These are phyloP conservation scores for Drosophila equinoxialis DNA, from an alignment of 1,140 invertebrate genomes.

Conservation along the genomic window DNA sequence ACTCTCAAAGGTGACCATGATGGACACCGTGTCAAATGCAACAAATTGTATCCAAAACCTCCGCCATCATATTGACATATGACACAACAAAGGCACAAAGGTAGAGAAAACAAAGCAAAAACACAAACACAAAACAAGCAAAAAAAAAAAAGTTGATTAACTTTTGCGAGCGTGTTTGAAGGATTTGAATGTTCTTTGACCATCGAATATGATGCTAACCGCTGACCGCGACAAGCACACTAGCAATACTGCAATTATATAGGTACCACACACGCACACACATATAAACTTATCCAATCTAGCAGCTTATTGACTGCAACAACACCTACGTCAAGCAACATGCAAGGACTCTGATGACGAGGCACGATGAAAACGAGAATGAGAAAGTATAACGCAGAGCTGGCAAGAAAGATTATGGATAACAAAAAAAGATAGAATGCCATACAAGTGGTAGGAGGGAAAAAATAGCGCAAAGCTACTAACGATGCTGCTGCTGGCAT, in stretches of 20 bases:
- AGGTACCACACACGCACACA: no score
- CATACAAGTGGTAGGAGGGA: slow-evolving; percentile 30
- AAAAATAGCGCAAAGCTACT: slow-evolving; percentile 56
- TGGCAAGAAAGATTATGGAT: slow-evolving; percentile 34
- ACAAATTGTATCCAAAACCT: slow-evolving; percentile 10
- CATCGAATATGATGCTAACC: background rate
- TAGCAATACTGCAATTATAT: slow-evolving; percentile 40
- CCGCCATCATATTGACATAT: slow-evolving; percentile 21
- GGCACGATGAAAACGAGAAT: background rate
- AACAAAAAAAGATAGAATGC: slow-evolving; percentile 22
- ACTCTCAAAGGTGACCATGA: background rate
- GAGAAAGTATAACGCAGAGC: slow-evolving; percentile 16
- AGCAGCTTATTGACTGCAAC: slow-evolving; percentile 60
- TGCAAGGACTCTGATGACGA: slow-evolving; percentile 35
- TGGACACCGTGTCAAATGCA: slow-evolving; percentile 1
- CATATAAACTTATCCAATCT: slow-evolving; percentile 19
- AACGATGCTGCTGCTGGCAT: slow-evolving; percentile 62
- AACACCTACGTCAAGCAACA: slow-evolving; percentile 46
- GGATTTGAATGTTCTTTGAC: slow-evolving; percentile 9
- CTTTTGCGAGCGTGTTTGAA: slow-evolving; percentile 36
- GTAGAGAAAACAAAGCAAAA: slow-evolving; percentile 8
- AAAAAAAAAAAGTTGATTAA: slow-evolving; percentile 69
- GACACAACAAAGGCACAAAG: background rate
- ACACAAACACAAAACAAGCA: slow-evolving; percentile 12
- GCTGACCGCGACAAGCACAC: slow-evolving; percentile 9